These are phyloP conservation scores for Haliaeetus leucogaster DNA, from an alignment of 2,113 vertebrate species.

Conservation along the genomic window DNA sequence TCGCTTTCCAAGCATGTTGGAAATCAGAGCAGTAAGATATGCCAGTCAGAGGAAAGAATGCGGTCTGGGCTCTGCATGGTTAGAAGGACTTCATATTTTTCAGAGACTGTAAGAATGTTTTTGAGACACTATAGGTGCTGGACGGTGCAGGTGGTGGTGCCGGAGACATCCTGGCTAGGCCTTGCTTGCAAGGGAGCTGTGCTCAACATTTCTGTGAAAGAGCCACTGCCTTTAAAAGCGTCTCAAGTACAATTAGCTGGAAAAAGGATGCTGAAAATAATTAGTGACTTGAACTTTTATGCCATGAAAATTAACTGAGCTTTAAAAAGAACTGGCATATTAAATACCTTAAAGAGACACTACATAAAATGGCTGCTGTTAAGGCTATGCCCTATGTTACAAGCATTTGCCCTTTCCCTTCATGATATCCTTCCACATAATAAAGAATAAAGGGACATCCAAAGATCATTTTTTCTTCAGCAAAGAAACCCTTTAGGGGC, in stretches of 20 bases:
- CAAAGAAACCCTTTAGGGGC: neutral
- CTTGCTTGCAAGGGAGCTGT: neutral
- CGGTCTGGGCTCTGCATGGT: neutral
- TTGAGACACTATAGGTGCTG: neutral
- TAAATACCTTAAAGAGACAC: neutral
- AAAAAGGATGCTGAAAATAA: neutral
- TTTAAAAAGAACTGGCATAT: neutral
- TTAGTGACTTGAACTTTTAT: neutral
- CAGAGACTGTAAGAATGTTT: neutral
- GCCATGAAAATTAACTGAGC: neutral
- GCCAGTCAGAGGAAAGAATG: neutral
- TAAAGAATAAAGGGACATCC: neutral
- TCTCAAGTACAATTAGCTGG: neutral
- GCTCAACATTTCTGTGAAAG: neutral
- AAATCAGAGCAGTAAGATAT: neutral
- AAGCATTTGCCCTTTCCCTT: neutral
- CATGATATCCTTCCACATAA: neutral
- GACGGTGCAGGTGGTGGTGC: neutral
- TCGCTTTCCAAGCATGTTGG: accelerated
- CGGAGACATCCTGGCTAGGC: neutral
- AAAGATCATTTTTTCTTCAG: neutral
- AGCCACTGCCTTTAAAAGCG: neutral
- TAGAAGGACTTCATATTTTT: neutral
- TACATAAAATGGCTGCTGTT: neutral
- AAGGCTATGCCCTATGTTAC: neutral